Evolutionary conservation across 1,140 invertebrate genomes (phyloP).

Genomic region (Ruditapes philippinarum): DNA sequence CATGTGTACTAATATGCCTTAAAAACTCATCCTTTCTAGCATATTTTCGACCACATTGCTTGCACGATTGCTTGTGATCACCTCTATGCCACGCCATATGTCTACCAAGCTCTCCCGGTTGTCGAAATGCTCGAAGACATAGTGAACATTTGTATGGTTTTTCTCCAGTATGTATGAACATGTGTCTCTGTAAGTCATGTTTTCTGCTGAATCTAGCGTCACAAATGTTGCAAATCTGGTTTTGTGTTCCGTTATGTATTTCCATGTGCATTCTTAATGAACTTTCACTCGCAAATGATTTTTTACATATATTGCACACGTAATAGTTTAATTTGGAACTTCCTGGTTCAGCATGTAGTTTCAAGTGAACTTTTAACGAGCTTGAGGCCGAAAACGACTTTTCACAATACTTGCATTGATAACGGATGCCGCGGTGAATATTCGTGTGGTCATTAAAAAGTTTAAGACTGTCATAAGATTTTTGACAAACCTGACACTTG

Average conservation of each 20-base stretch:
- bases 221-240: neutral
- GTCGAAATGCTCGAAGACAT: neutral
- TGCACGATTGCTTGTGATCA: neutral
- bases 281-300: neutral
- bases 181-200: neutral
- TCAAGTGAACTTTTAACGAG: neutral
- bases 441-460: neutral
- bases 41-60: neutral
- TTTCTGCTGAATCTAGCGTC: slow-evolving; percentile 8
- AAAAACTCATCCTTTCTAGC: neutral
- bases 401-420: neutral
- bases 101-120: neutral
- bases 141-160: slow-evolving; percentile 16
- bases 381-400: neutral
- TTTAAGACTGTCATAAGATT: neutral
- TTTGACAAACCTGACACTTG: neutral
- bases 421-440: neutral
- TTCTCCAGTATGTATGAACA: slow-evolving; percentile 30
- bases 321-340: no score
- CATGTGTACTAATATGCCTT: neutral
- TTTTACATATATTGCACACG: neutral
- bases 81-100: slow-evolving; percentile 8
- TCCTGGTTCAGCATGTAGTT: neutral
- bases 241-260: slow-evolving; percentile 13
- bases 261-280: slow-evolving; percentile 8